A percentile compares a stretch with the other conserved stretches of the same genome.
These are phyloP conservation scores for Schrankia costaestrigalis DNA, from an alignment of 2,888 invertebrate genomes.

Conservation along the genomic window DNA sequence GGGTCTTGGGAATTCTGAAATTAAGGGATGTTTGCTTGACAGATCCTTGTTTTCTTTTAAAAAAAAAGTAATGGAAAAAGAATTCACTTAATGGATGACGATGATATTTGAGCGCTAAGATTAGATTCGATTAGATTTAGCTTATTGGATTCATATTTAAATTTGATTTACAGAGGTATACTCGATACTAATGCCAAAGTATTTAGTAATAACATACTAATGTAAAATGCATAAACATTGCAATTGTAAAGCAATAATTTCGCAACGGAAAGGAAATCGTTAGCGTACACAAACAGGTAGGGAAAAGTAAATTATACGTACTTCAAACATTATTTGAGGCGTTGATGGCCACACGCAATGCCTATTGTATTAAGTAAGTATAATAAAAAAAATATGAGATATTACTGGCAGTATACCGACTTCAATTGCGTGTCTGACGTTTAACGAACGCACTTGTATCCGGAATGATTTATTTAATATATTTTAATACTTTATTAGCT, in stretches of 20 bases:
- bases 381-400: slow-evolving; percentile 40
- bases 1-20: too few species aligned
- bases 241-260: slow-evolving; percentile 40
- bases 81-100: too few species aligned
- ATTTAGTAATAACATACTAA: too few species aligned
- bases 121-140: too few species aligned
- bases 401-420: slow-evolving; percentile 25
- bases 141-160: too few species aligned
- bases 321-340: slow-evolving; percentile 37
- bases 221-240: too few species aligned
- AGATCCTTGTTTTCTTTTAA: too few species aligned
- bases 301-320: slow-evolving; percentile 42
- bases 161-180: too few species aligned
- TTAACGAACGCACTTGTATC: slow-evolving; percentile 29
- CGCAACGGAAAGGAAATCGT: slow-evolving; percentile 49
- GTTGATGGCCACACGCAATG: slow-evolving; percentile 42
- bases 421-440: slow-evolving; percentile 45
- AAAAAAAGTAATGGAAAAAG: too few species aligned
- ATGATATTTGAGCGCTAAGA: too few species aligned
- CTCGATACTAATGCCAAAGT: too few species aligned
- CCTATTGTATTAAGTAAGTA: slow-evolving; percentile 17
- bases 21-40: too few species aligned
- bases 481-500: slow-evolving; percentile 29
- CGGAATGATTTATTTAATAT: slow-evolving; percentile 33
- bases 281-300: slow-evolving; percentile 26